Conservation (phyloP, 2,113 vertebrate genomes). For the Sigmodon hispidus region DNA sequence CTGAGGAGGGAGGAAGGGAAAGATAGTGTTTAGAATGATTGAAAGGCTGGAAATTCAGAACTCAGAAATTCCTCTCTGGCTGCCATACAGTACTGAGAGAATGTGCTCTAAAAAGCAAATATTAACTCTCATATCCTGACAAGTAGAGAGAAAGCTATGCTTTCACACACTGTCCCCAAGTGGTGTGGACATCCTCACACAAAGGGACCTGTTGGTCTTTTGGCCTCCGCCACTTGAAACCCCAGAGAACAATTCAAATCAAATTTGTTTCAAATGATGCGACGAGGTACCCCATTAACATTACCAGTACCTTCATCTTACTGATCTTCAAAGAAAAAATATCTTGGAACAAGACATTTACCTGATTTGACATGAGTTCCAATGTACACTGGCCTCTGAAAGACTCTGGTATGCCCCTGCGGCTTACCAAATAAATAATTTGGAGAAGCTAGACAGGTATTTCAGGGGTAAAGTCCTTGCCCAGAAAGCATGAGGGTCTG, state of each 20-base stretch:
- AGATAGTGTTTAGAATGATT: neutral
- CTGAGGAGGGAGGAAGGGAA: neutral
- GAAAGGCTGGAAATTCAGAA: constrained; percentile 16
- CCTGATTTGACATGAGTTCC: constrained; percentile 1
- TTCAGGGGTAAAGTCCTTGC: neutral
- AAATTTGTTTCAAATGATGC: neutral
- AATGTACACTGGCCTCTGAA: neutral
- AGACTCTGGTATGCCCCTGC: neutral
- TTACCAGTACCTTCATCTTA: neutral
- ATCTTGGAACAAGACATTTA: neutral
- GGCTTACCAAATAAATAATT: neutral
- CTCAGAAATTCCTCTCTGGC: neutral
- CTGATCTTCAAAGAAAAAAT: neutral
- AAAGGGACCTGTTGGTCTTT: neutral
- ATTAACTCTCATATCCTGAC: neutral
- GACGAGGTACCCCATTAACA: neutral
- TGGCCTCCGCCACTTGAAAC: neutral
- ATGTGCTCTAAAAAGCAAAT: constrained; percentile 24
- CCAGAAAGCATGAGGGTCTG: neutral
- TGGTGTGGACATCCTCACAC: neutral
- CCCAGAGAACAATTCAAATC: neutral
- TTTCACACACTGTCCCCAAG: neutral
- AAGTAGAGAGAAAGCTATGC: neutral
- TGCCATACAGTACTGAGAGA: neutral
- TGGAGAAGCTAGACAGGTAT: neutral